Evolutionary conservation across 2,113 vertebrate species (phyloP).

Genomic region (Chionis minor): DNA sequence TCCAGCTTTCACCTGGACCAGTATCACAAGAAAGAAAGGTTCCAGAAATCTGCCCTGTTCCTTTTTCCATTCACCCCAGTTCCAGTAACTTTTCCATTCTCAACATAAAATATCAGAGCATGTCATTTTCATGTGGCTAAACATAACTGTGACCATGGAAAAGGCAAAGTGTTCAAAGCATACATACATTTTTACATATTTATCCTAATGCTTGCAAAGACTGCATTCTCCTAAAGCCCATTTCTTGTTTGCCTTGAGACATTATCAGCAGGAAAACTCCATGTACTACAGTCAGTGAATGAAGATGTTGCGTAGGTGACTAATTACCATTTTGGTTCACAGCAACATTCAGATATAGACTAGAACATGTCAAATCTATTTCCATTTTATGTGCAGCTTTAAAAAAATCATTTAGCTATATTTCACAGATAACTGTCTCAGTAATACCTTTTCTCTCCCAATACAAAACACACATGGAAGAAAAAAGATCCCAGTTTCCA

Average conservation of each 20-base stretch:
- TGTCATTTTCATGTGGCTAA: slow-evolving; percentile 47
- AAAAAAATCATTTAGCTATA: not conserved
- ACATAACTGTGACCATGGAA: not conserved
- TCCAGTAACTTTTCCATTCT: slow-evolving; percentile 3
- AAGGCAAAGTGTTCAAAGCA: slow-evolving; percentile 24
- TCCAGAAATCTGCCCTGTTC: not conserved
- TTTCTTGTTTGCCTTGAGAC: slow-evolving; percentile 2
- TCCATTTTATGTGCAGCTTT: not conserved
- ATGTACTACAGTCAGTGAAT: slow-evolving; percentile 17
- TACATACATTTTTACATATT: not conserved
- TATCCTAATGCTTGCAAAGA: slow-evolving; percentile 17
- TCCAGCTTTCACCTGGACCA: not conserved
- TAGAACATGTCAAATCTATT: not conserved
- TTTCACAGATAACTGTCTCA: not conserved
- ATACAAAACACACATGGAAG: not conserved
- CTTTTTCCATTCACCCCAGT: not conserved
- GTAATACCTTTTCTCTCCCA: not conserved
- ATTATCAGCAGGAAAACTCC: slow-evolving; percentile 11
- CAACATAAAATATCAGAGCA: not conserved
- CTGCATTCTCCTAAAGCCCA: not conserved
- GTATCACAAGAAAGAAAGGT: not conserved
- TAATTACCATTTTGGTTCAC: slow-evolving; percentile 43
- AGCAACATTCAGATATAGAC: not conserved
- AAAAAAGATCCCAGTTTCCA: slow-evolving; percentile 1
- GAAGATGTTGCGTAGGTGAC: slow-evolving; percentile 45